Percentiles rank a stretch among this genome's conserved stretches.
phyloP scores from a whole-genome alignment of 1,140 invertebrate genomes.

The Diabrotica undecimpunctata region DNA sequence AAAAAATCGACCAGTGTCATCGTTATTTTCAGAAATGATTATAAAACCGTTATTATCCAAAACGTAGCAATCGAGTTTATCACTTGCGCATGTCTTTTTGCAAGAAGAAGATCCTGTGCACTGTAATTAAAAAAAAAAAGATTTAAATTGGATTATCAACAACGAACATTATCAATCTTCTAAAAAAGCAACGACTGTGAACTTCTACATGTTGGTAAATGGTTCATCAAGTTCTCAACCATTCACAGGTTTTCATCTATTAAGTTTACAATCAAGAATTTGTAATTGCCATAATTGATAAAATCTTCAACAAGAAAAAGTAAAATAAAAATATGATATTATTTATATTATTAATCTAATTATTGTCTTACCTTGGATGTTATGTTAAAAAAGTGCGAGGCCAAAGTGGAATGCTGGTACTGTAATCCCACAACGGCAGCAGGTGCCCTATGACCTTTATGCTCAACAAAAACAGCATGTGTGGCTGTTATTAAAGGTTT shows the following conservation, averaged over 20 bases:
- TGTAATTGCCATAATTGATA: too few species aligned
- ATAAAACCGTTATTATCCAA: slow-evolving; percentile 91
- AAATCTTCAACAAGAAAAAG: too few species aligned
- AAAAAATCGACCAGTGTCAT: slow-evolving; percentile 85
- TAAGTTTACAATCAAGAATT: too few species aligned
- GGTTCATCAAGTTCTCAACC: too few species aligned
- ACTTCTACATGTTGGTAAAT: too few species aligned
- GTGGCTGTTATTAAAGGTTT: slow-evolving; percentile 80
- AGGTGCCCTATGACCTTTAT: slow-evolving; percentile 76
- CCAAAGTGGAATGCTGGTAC: slow-evolving; percentile 74
- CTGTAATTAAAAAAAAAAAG: slow-evolving; percentile 48
- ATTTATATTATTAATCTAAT: not conserved
- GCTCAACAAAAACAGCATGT: slow-evolving; percentile 85
- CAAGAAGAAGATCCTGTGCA: slow-evolving; percentile 67
- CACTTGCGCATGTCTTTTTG: slow-evolving; percentile 79
- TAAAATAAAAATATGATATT: too few species aligned
- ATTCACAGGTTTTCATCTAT: too few species aligned
- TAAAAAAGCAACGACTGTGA: too few species aligned
- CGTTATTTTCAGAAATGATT: slow-evolving; percentile 79
- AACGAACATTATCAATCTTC: too few species aligned
- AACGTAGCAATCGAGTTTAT: slow-evolving; percentile 86
- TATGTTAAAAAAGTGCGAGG: slow-evolving; percentile 80
- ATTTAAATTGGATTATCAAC: too few species aligned
- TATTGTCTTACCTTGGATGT: slow-evolving; percentile 68
- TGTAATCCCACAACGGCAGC: slow-evolving; percentile 87